These are phyloP conservation scores for Phymorhynchus buccinoides DNA, from an alignment of 1,140 invertebrate genomes.

Conservation along the genomic window DNA sequence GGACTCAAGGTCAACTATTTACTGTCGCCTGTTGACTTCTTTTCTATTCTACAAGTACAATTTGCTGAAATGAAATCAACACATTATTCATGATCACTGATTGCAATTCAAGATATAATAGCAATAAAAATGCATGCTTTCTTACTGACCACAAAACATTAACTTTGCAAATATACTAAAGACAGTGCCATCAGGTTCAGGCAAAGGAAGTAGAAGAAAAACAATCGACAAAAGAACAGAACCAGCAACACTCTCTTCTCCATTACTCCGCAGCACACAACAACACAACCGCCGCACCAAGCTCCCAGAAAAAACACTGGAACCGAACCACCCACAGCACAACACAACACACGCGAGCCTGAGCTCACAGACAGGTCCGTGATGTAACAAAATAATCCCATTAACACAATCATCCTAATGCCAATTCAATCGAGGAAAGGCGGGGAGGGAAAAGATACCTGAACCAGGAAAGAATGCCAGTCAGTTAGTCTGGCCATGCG, in stretches of 20 bases:
- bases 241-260: not conserved
- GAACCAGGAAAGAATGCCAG: not conserved
- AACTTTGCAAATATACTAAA: not conserved
- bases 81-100: too few relatives aligned
- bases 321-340: too few relatives aligned
- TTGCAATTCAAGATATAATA: not conserved
- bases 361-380: not conserved
- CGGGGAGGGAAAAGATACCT: not conserved
- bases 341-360: too few relatives aligned
- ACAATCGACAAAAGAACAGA: not conserved
- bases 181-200: too few relatives aligned
- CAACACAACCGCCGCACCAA: not conserved
- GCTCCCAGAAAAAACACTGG: not conserved
- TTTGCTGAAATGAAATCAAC: too few relatives aligned
- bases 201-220: not conserved
- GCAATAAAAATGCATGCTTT: not conserved
- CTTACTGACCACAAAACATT: not conserved
- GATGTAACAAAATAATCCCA: not conserved
- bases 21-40: too few relatives aligned
- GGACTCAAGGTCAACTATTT: too few relatives aligned
- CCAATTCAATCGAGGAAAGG: not conserved
- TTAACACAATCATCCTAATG: not conserved
- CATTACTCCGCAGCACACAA: not conserved
- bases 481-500: not conserved
- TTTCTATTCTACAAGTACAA: too few relatives aligned